phyloP scores from a whole-genome alignment of 1,140 invertebrate genomes.

The Sweltsa coloradensis region DNA sequence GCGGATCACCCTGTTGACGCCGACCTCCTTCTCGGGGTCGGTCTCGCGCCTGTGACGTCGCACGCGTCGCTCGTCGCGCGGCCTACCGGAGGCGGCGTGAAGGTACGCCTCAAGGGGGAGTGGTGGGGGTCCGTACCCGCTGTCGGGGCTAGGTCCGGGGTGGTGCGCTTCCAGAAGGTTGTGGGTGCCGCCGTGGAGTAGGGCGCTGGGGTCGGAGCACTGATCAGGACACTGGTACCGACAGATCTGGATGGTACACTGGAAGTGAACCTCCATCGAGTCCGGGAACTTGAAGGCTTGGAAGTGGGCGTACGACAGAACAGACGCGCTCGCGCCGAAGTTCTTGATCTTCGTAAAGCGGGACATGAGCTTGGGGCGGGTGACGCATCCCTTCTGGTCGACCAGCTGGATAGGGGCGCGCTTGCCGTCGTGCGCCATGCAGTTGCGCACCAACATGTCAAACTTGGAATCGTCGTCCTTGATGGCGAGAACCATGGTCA shows the following conservation, averaged over 20 bases:
- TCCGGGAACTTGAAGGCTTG: constrained; percentile 94
- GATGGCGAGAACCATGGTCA: constrained; percentile 94
- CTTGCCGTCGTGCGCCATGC: constrained; percentile 89
- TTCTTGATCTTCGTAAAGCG: constrained; percentile 92
- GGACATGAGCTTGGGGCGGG: constrained; percentile 84
- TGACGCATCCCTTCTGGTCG: constrained; percentile 85
- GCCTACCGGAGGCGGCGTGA: constrained; percentile 40
- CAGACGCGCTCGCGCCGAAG: constrained; percentile 82
- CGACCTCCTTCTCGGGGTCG: constrained; percentile 57
- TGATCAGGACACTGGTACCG: constrained; percentile 86
- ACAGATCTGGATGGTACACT: constrained; percentile 91
- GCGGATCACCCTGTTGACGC: constrained; percentile 67
- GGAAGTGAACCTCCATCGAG: constrained; percentile 93
- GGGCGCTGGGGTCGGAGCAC: constrained; percentile 47
- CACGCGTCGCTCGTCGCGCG: constrained; percentile 59
- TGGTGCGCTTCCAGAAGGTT: constrained; percentile 38
- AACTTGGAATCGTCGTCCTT: constrained; percentile 94
- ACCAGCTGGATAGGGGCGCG: constrained; percentile 89
- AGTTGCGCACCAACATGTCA: constrained; percentile 89
- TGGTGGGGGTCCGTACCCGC: constrained; percentile 35
- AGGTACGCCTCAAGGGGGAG: constrained; percentile 48
- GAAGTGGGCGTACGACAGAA: constrained; percentile 86
- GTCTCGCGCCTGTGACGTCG: constrained; percentile 40
- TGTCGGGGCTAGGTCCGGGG: constrained; percentile 33
- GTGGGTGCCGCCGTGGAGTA: constrained; percentile 29